phyloP scores from a whole-genome alignment of 2,113 vertebrate species.

The Colinus virginianus region DNA sequence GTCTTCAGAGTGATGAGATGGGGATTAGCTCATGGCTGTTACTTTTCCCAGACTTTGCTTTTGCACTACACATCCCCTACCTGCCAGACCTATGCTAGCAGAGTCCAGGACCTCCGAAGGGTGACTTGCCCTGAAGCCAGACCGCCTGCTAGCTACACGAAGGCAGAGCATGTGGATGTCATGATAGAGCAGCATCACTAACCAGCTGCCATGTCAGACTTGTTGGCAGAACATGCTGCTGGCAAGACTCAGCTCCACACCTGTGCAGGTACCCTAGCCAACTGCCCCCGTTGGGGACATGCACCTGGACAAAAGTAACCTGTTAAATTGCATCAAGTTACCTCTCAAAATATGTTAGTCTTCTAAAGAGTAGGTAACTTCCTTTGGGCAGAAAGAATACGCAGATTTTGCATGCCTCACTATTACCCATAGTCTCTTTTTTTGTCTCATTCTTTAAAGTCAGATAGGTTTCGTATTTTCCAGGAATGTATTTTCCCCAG shows the following conservation, averaged over 20 bases:
- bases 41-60: neutral
- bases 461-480: neutral
- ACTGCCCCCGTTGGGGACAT: neutral
- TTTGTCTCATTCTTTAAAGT: neutral
- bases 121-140: neutral
- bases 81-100: neutral
- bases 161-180: neutral
- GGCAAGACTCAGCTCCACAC: neutral
- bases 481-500: neutral
- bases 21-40: neutral
- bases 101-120: neutral
- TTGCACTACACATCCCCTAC: rapidly evolving
- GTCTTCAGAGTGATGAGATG: rapidly evolving
- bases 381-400: neutral
- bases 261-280: neutral
- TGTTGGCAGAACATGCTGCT: neutral
- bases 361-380: neutral
- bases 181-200: neutral
- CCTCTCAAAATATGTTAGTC: neutral
- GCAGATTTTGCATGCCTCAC: neutral
- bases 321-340: neutral
- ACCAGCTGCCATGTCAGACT: slow-evolving; percentile 10
- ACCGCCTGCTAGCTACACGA: neutral
- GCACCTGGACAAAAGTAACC: neutral
- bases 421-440: neutral